Percentiles rank a stretch among this genome's conserved stretches.
These are phyloP conservation scores for Nomada fucata DNA, from an alignment of 2,888 invertebrate species.

Conservation along the genomic window DNA sequence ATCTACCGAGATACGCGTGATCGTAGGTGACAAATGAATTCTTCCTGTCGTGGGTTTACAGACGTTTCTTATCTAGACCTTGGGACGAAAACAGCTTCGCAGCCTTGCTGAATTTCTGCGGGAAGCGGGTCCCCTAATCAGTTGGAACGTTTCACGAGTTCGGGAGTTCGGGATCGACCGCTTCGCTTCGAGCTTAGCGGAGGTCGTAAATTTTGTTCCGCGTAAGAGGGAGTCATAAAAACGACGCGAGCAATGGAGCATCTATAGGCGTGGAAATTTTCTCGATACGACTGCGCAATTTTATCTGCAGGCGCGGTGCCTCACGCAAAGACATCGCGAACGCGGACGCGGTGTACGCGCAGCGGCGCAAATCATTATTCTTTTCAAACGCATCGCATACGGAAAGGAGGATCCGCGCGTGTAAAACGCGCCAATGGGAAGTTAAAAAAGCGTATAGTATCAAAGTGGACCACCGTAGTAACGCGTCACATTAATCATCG, in stretches of 20 bases:
- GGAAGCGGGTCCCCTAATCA: background rate
- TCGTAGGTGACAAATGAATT: slow-evolving; percentile 71
- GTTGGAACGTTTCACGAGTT: background rate
- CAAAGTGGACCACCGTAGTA: background rate
- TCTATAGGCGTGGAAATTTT: slow-evolving; percentile 33
- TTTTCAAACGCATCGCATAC: slow-evolving; percentile 1
- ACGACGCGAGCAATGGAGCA: slow-evolving; percentile 29
- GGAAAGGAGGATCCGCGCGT: background rate
- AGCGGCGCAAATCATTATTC: background rate
- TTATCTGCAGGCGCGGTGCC: slow-evolving; percentile 16
- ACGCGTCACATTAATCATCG: slow-evolving; percentile 20
- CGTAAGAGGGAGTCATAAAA: background rate
- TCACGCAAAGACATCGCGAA: slow-evolving; percentile 1
- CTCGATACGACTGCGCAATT: slow-evolving; percentile 49
- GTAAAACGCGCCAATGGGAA: background rate
- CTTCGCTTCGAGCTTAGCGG: background rate
- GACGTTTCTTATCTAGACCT: slow-evolving; percentile 51
- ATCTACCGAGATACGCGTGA: slow-evolving; percentile 40
- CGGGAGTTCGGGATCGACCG: background rate
- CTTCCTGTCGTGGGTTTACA: slow-evolving; percentile 60
- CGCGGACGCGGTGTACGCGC: background rate
- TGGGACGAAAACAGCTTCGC: slow-evolving; percentile 18
- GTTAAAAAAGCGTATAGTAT: background rate
- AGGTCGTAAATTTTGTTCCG: background rate
- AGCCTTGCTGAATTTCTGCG: slow-evolving; percentile 29